Conservation (phyloP, 2,888 invertebrate genomes). For the Alloscopus bannaensis region DNA sequence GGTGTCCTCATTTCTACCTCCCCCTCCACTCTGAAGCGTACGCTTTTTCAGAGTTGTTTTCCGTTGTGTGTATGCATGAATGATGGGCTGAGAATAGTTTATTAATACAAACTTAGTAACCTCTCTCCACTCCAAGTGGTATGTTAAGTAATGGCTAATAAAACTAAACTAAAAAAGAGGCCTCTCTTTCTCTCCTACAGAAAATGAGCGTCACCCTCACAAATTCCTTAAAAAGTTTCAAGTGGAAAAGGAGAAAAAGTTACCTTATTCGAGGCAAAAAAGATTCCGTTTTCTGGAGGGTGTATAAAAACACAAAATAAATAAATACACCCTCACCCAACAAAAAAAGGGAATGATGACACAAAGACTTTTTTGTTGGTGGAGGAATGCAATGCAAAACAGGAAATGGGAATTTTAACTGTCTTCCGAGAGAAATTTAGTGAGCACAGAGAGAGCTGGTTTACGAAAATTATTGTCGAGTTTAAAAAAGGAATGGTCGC, state of each 20-base stretch:
- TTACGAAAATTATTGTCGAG: no score
- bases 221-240: neutral
- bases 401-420: slow-evolving; percentile 46
- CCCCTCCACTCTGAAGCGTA: neutral
- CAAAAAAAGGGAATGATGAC: no score
- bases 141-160: slow-evolving; percentile 43
- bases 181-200: neutral
- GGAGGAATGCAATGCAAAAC: slow-evolving; percentile 22
- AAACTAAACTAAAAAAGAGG: slow-evolving; percentile 9
- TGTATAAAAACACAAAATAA: slow-evolving; percentile 6
- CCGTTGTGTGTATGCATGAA: no score
- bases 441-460: no score
- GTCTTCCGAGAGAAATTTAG: slow-evolving; percentile 1
- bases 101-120: no score
- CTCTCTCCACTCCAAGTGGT: neutral
- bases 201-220: neutral
- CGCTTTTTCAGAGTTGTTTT: no score
- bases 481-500: no score
- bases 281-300: no score
- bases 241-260: no score
- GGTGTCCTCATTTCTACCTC: neutral
- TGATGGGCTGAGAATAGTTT: no score
- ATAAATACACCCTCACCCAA: neutral
- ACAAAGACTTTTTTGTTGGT: no score
- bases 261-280: no score